Base-by-base conservation (phyloP, 2,113 vertebrate species). In the Chamaea fasciata region DNA sequence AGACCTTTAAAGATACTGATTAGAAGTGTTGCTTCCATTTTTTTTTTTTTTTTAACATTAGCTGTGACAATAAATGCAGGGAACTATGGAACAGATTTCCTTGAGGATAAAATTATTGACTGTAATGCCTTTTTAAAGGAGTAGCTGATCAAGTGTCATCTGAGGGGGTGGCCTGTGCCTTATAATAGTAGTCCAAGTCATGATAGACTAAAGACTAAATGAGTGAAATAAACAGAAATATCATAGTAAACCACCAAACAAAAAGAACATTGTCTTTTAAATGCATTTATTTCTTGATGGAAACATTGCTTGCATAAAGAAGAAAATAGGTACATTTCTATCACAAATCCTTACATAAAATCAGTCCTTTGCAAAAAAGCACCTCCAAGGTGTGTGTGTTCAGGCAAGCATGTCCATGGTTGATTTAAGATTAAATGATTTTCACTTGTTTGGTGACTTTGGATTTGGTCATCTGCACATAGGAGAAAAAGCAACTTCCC, bases 381-480 rank as follows among this genome's bases (percentile, higher is more conserved):
- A 87, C 9, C 39, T 75, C 22, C 15, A 28, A 30, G 53, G 14
- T 85, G 19, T 67, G 19, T 67, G 2, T 5, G 10, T 41, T 57
- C 62, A 67, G 26, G 26, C 11, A 37, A 49, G 16, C 7, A 21
- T 7, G 56, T 35, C 53, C 12, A 0, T 35, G n/a, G 47, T 13
- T 90, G 44, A 28, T 23, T 15, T 65, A 55, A 87, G n/a, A 35
- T 60, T 44, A 70, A 52, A n/a, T 47, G 41, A 30, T 84, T 89
- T 81, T 84, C 3, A 3, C 15, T 71, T 82, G 15, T 53, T 84
- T 78, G 67, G 6, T 26, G 14, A 37, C 27, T 24, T 55, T 28
- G 33, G 21, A 59, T 50, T 63, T 0, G 0, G 9, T 74, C 31
- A 41, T 82, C 78, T 28, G 15, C 37, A n/a, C 35, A 4, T 3